Evolutionary conservation across 1,140 invertebrate genomes (phyloP), one percentile per base, ranked within the genome.

Genomic region (Lanistes nyassanus): DNA sequence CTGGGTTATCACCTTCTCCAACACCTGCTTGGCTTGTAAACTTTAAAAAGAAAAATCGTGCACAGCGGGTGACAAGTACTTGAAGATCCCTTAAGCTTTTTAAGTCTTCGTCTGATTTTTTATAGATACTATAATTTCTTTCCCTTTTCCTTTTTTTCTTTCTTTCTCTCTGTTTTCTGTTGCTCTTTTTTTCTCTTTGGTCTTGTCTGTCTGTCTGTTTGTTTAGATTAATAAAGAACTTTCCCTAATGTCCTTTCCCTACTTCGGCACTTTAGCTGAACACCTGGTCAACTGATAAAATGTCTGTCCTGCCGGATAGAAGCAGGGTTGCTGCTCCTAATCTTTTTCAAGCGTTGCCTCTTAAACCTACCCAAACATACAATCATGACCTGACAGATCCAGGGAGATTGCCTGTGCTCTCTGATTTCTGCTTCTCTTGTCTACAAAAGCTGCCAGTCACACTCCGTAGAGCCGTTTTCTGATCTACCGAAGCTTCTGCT

Each of bases 111-210:
- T 60, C 7, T 60, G 7, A 26, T 6, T 60, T 6, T 60, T 6
- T 60, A 23, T 9, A 23, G 19, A 21, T 65, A 16, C 21, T 37
- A 36, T 5, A 21, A 21, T 65, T 37, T 65, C 29, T 65, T 37
- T 65, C 23, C 19, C 62, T 65, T 65, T 34, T 1, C 19, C 19
- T 29, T 34, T 34, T 34, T 19, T 4, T 34, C 19, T 19, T 19
- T 34, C 62, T 64, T 29, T 64, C 62, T 64, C 62, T 64, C 62
- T 64, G 19, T 34, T 31, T 37, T 34, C 62, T 29, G 3, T 65
- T 19, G 9, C 58, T 60, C 58, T 23, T 31, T 60, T 6, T 9
- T 0, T 7, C 19, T 34, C 37, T 19, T 9, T 3, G 3, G 1
- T 19, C 19, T 11, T 65, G n/a, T 65, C 62, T 65, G 3, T 65